phyloP scores from a whole-genome alignment of 2,888 invertebrate species.

The Amiota mariae region DNA sequence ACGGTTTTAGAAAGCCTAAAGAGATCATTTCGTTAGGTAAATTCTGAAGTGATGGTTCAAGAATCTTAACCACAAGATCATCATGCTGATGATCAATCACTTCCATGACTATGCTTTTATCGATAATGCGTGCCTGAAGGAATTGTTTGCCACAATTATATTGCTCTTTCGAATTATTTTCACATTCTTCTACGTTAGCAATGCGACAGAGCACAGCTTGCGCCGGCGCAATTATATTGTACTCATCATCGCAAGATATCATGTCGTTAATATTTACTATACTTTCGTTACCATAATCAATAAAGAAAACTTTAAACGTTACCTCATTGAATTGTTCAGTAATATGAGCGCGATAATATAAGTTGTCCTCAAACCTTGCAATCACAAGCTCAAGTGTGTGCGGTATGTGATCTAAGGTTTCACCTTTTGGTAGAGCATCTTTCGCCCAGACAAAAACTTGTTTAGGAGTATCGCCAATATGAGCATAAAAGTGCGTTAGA shows the following conservation, averaged over 20 bases:
- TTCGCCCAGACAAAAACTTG: constrained; percentile 61
- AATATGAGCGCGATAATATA: constrained; percentile 70
- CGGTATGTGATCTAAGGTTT: constrained; percentile 51
- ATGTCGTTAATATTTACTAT: constrained; percentile 56
- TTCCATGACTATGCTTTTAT: constrained; percentile 49
- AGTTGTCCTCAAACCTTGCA: constrained; percentile 61
- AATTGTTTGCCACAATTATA: constrained; percentile 42
- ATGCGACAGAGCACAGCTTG: constrained; percentile 64
- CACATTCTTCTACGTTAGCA: constrained; percentile 43
- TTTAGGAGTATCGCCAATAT: constrained; percentile 49
- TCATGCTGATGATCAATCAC: constrained; percentile 51
- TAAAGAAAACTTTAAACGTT: constrained; percentile 64
- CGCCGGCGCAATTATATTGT: constrained; percentile 57
- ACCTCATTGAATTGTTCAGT: constrained; percentile 56
- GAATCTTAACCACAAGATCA: constrained; percentile 52
- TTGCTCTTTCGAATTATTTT: constrained; percentile 38
- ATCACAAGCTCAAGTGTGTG: constrained; percentile 64
- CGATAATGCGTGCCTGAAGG: constrained; percentile 50
- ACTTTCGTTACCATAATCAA: constrained; percentile 70
- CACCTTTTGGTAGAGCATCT: constrained; percentile 56
- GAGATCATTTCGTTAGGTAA: not conserved
- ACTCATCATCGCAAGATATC: constrained; percentile 57
- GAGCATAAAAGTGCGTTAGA: constrained; percentile 61
- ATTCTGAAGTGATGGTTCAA: constrained; percentile 37
- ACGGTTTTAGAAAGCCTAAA: not conserved